These are phyloP conservation scores for Schizaphis graminum DNA, from an alignment of 2,888 invertebrate species.

Conservation along the genomic window DNA sequence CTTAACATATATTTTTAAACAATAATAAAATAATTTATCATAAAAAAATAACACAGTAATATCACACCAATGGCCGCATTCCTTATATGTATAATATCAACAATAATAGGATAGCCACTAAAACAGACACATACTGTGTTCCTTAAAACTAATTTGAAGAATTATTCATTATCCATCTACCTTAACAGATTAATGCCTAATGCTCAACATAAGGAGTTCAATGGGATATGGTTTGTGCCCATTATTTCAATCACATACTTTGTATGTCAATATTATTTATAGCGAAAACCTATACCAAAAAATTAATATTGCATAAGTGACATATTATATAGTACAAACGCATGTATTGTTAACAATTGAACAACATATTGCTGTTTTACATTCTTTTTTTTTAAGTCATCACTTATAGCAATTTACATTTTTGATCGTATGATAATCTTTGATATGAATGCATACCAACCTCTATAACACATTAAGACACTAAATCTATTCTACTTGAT, in stretches of 20 bases:
- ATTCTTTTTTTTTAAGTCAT: constrained; percentile 27
- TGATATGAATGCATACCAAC: constrained; percentile 48
- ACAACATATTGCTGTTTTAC: constrained; percentile 40
- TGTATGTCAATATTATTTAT: constrained; percentile 6
- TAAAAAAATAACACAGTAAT: constrained; percentile 65
- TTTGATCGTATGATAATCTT: constrained; percentile 23
- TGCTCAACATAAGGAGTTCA: constrained; percentile 12
- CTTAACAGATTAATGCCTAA: constrained; percentile 24
- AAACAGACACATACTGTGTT: constrained; percentile 58
- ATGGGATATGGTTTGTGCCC: constrained; percentile 12
- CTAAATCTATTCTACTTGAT: constrained; percentile 27
- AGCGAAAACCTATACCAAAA: constrained; percentile 17
- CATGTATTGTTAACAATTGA: neutral
- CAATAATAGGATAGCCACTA: constrained; percentile 51
- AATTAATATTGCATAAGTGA: constrained; percentile 21
- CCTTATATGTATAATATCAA: constrained; percentile 36
- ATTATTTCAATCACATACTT: constrained; percentile 23
- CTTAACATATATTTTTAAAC: constrained; percentile 44
- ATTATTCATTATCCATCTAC: constrained; percentile 2
- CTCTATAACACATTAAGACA: constrained; percentile 21
- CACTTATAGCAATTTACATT: constrained; percentile 34
- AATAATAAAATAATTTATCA: constrained; percentile 62
- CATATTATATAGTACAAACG: constrained; percentile 25
- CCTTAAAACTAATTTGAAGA: constrained; percentile 42
- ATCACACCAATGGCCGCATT: constrained; percentile 59